Base-by-base conservation (phyloP, 2,797 vertebrate species). In the Cyclura pinguis region DNA sequence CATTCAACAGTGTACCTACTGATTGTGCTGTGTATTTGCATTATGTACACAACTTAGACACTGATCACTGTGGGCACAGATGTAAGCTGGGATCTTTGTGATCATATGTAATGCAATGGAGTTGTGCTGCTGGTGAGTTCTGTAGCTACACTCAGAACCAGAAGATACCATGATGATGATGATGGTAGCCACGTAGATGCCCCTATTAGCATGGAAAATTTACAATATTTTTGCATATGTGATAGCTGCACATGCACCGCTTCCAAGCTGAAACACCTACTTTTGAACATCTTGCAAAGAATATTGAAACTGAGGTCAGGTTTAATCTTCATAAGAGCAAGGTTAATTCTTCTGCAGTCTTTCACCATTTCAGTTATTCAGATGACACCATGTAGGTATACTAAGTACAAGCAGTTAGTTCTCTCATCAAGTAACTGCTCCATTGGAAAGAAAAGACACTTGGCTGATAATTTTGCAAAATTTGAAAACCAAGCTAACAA, bases 321-420 rank as follows among this genome's bases (percentile, higher is more conserved):
- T 10, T 69, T 73, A 47, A 7, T 1, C 5, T 32, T n/a, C 88
- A 29, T 0, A 0, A 80, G 77, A 2, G 22, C 22, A 22, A 76
- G 35, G 42, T 83, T 52, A 78, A 77, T 80, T 24, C 3, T 77
- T 77, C 55, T 38, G 18, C 73, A 67, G 47, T 87, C 57, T 85
- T 80, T 9, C 0, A 87, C 72, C 77, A 74, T n/a, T 88, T 91
- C 72, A 88, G 69, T 81, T 85, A 88, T 50, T 87, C 57, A 88
- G 80, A 50, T 59, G 16, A 80, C 84, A 80, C 87, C 82, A 32
- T 64, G 73, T 72, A 82, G 62, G 35, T 83, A 47, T 87, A 0
- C 14, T 47, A 76, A 13, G 14, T 32, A 55, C 6, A 42, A 24
- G 12, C 78, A 57, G 24, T 42, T 50, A 38, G 5, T 10, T 52